These are phyloP conservation scores for Tenthredo mesomela DNA, from an alignment of 2,888 invertebrate species.

Conservation along the genomic window DNA sequence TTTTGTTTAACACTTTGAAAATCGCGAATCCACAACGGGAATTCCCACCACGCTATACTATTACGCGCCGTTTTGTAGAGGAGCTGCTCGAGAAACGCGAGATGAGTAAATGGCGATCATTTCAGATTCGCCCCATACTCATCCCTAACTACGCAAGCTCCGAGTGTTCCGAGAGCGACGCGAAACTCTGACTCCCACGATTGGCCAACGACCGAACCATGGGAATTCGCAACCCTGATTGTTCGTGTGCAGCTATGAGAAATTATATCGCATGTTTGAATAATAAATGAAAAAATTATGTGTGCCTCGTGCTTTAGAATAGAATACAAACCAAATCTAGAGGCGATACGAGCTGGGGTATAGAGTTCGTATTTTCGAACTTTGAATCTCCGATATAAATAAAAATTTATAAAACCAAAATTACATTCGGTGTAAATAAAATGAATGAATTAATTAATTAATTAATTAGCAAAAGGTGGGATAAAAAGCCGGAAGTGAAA, in stretches of 20 bases:
- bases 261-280: background rate
- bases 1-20: background rate
- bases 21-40: background rate
- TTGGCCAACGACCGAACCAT: background rate
- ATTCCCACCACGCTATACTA: background rate
- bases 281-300: too few species aligned
- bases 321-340: background rate
- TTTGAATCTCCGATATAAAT: background rate
- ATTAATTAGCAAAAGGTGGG: background rate
- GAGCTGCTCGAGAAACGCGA: background rate
- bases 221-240: background rate
- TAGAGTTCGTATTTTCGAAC: background rate
- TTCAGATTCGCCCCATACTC: background rate
- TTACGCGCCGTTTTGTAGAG: background rate
- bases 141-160: constrained; percentile 38
- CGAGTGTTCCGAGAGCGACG: background rate
- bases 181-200: background rate
- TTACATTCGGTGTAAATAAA: background rate
- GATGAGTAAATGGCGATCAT: constrained; percentile 26
- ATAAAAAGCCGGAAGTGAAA: background rate
- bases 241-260: background rate
- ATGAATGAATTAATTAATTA: background rate
- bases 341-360: background rate
- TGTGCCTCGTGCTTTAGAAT: background rate
- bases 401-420: background rate